Base-by-base conservation (phyloP, 1,140 invertebrate species). In the Scaptomyza graminum region DNA sequence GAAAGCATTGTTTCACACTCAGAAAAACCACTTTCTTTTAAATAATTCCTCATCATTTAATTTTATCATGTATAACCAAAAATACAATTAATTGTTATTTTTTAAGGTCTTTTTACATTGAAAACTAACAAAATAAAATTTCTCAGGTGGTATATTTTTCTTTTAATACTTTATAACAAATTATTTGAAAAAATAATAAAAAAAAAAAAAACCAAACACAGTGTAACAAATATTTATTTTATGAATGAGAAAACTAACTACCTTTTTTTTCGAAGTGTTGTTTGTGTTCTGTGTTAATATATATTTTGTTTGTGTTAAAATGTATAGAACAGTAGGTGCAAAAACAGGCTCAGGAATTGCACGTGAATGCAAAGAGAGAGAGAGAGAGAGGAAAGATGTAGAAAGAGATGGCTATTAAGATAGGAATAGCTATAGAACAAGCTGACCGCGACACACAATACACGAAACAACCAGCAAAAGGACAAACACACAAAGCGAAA, bases 281-380 rank as follows among this genome's bases (percentile, higher is more conserved):
- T 66, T 39, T 67, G 54, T 79, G 47, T 76, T 59, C 49, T 55
- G 39, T 50, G 54, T 57, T 87, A 75, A 87, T 85, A 85, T 77
- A 71, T 77, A 70, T 79, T 9, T 76, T 84, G 74, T 76, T 76
- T 66, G 56, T 22, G 39, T 56, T 81, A 44, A 62, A 44, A 75
- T 78, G 62, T 49, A 52, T 71, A 64, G 34, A 73, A 81, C 74
- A 82, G 73, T 76, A 87, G 82, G 82, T 87, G 83, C 78, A 87
- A 87, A 81, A 87, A 81, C 74, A 65, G 75, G 79, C 79, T 67
- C 75, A 87, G 49, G 74, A 87, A 82, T 56, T 85, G 74, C 78
- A 80, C 66, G 57, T 74, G 66, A 61, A 70, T 74, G 57, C 66
- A 71, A 70, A 68, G 55, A 57, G 28, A 65, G 43, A 54, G 13